These are phyloP conservation scores for Pipistrellus kuhlii DNA, from an alignment of 2,797 vertebrate species.

Conservation along the genomic window DNA sequence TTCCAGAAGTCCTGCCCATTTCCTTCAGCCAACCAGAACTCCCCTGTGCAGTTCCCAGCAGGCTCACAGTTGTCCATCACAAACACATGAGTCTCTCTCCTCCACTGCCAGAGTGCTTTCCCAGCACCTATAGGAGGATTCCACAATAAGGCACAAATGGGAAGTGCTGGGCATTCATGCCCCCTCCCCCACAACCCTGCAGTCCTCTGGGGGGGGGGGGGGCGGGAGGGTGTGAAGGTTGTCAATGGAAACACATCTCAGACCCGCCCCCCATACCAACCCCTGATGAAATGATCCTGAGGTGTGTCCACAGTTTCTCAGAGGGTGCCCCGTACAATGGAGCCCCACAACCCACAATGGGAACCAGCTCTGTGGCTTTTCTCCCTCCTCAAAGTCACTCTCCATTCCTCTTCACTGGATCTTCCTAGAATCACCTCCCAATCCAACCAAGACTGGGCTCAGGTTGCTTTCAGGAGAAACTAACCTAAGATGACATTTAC, in stretches of 20 bases:
- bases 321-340: not conserved
- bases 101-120: not conserved
- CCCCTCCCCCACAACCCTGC: too few species aligned
- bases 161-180: not conserved
- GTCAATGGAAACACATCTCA: not conserved
- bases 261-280: not conserved
- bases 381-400: not conserved
- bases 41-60: not conserved
- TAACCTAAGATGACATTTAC: not conserved
- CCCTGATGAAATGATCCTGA: not conserved
- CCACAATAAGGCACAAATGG: not conserved
- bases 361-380: not conserved
- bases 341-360: not conserved
- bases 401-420: not conserved
- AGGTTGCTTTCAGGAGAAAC: not conserved
- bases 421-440: not conserved
- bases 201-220: not conserved
- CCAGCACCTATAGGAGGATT: not conserved
- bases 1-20: not conserved
- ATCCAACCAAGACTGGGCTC: not conserved
- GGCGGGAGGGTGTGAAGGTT: too few species aligned
- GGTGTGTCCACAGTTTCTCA: not conserved
- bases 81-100: not conserved
- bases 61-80: not conserved
- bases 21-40: not conserved